phyloP scores from a whole-genome alignment of 2,888 invertebrate genomes.

The Amblyteles armatorius region DNA sequence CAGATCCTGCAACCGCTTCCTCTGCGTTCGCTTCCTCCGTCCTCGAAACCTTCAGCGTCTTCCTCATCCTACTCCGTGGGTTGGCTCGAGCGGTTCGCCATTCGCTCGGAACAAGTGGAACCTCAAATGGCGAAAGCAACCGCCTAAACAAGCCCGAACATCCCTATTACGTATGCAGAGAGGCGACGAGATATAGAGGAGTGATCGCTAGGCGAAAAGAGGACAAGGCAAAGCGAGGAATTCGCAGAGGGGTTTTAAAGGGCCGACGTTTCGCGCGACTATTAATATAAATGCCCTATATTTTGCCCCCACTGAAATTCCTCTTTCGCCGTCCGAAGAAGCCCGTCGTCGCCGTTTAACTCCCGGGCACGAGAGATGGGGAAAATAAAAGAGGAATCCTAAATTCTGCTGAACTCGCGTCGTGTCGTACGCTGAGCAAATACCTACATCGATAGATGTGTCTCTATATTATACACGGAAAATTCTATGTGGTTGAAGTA shows the following conservation, averaged over 20 bases:
- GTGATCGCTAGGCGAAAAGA: background rate
- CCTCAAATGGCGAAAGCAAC: conserved; percentile 64
- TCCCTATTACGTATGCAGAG: conserved; percentile 63
- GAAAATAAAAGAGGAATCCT: background rate
- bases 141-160: conserved; percentile 59
- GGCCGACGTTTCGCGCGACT: conserved; percentile 55
- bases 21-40: conserved; percentile 16
- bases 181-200: conserved; percentile 40
- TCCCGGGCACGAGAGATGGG: background rate
- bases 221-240: conserved; percentile 28
- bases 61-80: conserved; percentile 54
- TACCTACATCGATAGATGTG: background rate
- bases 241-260: conserved; percentile 49
- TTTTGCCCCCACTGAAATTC: conserved; percentile 60
- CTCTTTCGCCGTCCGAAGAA: conserved; percentile 12
- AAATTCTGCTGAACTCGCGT: background rate
- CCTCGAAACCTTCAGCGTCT: conserved; percentile 32
- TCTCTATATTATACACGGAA: background rate
- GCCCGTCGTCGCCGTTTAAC: background rate
- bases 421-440: background rate
- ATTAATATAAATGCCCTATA: conserved; percentile 64
- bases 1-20: conserved; percentile 3
- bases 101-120: conserved; percentile 63
- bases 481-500: no score
- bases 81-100: conserved; percentile 50